Evolutionary conservation across 2,888 invertebrate genomes (phyloP).

Genomic region (Agriopis leucophaearia): DNA sequence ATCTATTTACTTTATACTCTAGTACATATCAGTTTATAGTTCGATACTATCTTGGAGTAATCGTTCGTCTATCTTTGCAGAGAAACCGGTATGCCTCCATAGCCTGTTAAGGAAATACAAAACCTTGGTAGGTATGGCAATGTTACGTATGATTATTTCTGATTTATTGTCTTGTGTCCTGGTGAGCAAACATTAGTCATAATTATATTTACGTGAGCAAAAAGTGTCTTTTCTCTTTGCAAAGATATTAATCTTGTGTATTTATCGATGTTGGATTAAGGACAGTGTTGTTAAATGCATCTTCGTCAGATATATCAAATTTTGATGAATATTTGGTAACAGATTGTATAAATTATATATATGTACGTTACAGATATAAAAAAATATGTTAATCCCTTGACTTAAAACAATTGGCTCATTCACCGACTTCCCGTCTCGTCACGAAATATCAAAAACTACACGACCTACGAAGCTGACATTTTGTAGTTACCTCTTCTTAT

Average conservation of each 20-base stretch:
- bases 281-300: constrained; percentile 13
- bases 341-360: not conserved
- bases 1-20: constrained; percentile 18
- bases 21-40: constrained; percentile 41
- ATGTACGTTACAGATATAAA: too few species aligned
- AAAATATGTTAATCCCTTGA: too few species aligned
- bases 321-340: not conserved
- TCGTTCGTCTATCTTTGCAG: constrained; percentile 66
- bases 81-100: constrained; percentile 60
- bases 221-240: constrained; percentile 50
- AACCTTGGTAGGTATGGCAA: constrained; percentile 67
- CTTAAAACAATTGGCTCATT: too few species aligned
- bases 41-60: constrained; percentile 64
- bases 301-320: not conserved
- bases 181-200: constrained; percentile 58
- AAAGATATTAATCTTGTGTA: constrained; percentile 44
- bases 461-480: too few species aligned
- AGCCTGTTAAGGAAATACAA: constrained; percentile 65
- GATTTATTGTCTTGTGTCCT: constrained; percentile 62
- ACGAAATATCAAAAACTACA: too few species aligned
- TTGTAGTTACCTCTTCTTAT: too few species aligned
- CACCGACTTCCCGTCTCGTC: too few species aligned
- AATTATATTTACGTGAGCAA: constrained; percentile 56
- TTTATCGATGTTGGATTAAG: constrained; percentile 45
- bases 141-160: constrained; percentile 63